Evolutionary conservation across 2,888 invertebrate genomes (phyloP).

Genomic region (Nomada goodeniana): DNA sequence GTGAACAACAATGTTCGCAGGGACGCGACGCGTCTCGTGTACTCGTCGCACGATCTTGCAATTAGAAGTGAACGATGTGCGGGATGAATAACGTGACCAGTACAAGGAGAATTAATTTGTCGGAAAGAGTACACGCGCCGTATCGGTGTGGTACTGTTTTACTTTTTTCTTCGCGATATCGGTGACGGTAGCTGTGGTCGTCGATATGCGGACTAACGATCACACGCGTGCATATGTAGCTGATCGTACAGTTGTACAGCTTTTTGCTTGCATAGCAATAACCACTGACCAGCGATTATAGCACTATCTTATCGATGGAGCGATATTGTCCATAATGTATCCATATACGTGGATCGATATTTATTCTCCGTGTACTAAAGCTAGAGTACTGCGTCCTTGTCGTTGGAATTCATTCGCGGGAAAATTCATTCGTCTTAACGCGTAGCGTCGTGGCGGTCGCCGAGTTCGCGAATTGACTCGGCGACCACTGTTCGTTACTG

Average conservation of each 20-base stretch:
- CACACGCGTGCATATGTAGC: conserved; percentile 50
- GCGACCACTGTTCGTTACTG: background rate
- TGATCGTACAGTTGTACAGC: conserved; percentile 59
- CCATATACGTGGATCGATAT: conserved; percentile 33
- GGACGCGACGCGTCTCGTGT: conserved; percentile 38
- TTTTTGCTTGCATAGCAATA: conserved; percentile 70
- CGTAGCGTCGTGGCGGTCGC: background rate
- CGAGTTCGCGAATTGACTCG: background rate
- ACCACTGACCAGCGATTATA: conserved; percentile 58
- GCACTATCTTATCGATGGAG: conserved; percentile 39
- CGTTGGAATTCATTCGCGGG: background rate
- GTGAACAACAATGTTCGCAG: conserved; percentile 32
- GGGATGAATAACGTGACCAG: conserved; percentile 32
- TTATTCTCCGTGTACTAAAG: conserved; percentile 55
- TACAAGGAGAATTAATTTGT: conserved; percentile 48
- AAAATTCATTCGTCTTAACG: background rate
- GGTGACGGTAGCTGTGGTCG: conserved; percentile 8
- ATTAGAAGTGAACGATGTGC: conserved; percentile 31
- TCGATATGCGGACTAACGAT: conserved; percentile 9
- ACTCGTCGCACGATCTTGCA: conserved; percentile 43
- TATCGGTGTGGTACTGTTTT: conserved; percentile 2
- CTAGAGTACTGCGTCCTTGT: conserved; percentile 26
- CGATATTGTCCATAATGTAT: background rate
- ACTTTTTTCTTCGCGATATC: background rate
- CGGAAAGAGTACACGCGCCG: background rate